phyloP scores from a whole-genome alignment of 2,888 invertebrate genomes.

The Chaetogeoica ovagalla region DNA sequence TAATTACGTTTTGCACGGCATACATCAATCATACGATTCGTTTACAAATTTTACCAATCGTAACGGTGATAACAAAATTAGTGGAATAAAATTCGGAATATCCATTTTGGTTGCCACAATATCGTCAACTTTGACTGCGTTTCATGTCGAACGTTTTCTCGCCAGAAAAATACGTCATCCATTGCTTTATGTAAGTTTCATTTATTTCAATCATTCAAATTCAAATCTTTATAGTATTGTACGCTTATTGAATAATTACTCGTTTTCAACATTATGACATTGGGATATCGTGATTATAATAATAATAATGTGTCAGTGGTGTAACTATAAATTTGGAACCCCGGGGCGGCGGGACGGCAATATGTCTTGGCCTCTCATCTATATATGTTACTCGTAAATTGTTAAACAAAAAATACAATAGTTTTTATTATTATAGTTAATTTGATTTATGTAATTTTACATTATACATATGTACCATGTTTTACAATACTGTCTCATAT shows the following conservation, averaged over 20 bases:
- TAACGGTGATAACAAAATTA: constrained; percentile 28
- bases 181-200: constrained; percentile 9
- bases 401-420: no score
- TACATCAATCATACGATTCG: constrained; percentile 33
- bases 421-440: no score
- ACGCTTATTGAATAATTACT: not conserved
- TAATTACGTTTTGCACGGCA: constrained; percentile 12
- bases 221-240: not conserved
- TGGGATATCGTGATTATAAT: no score
- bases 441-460: no score
- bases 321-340: no score
- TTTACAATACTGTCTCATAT: no score
- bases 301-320: no score
- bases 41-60: constrained; percentile 31
- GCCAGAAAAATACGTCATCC: constrained; percentile 15
- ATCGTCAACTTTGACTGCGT: constrained; percentile 11
- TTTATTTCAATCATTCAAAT: not conserved
- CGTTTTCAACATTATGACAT: no score
- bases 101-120: not conserved
- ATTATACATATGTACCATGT: no score
- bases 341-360: no score
- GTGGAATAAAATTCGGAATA: not conserved
- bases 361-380: no score
- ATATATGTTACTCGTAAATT: no score
- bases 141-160: constrained; percentile 16